Percentiles rank a stretch among this genome's conserved stretches.
Conservation (phyloP, 2,888 invertebrate genomes). For the Eumerus sabulonum region DNA sequence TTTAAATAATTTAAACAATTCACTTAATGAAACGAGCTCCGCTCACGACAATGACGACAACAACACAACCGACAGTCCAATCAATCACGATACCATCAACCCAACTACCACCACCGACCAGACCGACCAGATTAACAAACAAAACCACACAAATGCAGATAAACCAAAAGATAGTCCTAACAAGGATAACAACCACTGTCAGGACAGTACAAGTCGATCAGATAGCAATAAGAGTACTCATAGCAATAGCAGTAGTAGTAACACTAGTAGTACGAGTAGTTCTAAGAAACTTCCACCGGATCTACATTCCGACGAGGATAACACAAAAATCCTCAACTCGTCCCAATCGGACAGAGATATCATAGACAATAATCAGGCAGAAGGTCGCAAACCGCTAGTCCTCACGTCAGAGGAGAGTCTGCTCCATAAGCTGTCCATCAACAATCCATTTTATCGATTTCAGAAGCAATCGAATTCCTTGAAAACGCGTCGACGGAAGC, state of each 20-base stretch:
- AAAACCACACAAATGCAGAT: constrained; percentile 33
- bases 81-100: background rate
- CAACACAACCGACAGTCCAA: constrained; percentile 26
- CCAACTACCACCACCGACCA: constrained; percentile 21
- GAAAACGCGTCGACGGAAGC: constrained; percentile 69
- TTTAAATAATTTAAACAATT: constrained; percentile 67
- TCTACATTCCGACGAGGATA: constrained; percentile 59
- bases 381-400: constrained; percentile 17
- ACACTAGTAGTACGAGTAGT: constrained; percentile 55
- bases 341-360: constrained; percentile 41
- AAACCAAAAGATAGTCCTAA: constrained; percentile 60
- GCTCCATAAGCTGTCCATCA: constrained; percentile 74
- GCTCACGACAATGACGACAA: constrained; percentile 34
- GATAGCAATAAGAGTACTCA: constrained; percentile 63
- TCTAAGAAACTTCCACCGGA: constrained; percentile 41
- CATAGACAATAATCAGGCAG: constrained; percentile 42
- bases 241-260: constrained; percentile 66
- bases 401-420: constrained; percentile 71
- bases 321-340: constrained; percentile 56
- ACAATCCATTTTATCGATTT: constrained; percentile 77
- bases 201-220: constrained; percentile 62
- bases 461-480: constrained; percentile 76
- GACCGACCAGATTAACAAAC: constrained; percentile 20
- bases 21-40: constrained; percentile 61
- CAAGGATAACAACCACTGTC: constrained; percentile 52